Percentiles rank a stretch among this genome's conserved stretches.
Conservation (phyloP, 2,113 vertebrate species). For the Megaptera novaeangliae region DNA sequence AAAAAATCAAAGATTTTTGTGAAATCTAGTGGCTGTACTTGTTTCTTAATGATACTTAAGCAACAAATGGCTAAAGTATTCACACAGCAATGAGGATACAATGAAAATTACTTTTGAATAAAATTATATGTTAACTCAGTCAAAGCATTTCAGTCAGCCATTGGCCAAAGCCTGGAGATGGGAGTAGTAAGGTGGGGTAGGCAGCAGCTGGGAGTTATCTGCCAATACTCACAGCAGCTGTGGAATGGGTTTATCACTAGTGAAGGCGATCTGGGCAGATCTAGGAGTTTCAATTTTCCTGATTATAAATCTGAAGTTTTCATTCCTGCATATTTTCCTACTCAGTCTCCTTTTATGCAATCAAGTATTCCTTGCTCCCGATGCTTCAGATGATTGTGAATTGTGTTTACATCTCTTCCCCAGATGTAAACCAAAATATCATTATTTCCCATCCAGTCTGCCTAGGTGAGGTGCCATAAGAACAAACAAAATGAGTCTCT, state of each 20-base stretch:
- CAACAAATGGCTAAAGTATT: not conserved
- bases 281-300: not conserved
- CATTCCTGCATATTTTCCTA: not conserved
- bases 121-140: not conserved
- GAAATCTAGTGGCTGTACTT: not conserved
- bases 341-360: not conserved
- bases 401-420: not conserved
- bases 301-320: not conserved
- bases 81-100: not conserved
- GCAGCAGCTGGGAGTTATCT: not conserved
- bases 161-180: not conserved
- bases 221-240: not conserved
- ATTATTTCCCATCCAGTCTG: not conserved
- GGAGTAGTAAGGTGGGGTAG: fast-evolving
- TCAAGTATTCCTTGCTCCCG: not conserved
- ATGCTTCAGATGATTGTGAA: not conserved
- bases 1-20: not conserved
- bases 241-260: not conserved
- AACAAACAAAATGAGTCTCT: not conserved
- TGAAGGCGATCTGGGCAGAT: not conserved
- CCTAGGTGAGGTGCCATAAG: not conserved
- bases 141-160: not conserved
- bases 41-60: not conserved
- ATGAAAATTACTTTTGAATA: not conserved
- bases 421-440: not conserved